Evolutionary conservation across 2,888 invertebrate species (phyloP), one percentile per base, ranked within the genome.

Genomic region (Abscondita cerata): DNA sequence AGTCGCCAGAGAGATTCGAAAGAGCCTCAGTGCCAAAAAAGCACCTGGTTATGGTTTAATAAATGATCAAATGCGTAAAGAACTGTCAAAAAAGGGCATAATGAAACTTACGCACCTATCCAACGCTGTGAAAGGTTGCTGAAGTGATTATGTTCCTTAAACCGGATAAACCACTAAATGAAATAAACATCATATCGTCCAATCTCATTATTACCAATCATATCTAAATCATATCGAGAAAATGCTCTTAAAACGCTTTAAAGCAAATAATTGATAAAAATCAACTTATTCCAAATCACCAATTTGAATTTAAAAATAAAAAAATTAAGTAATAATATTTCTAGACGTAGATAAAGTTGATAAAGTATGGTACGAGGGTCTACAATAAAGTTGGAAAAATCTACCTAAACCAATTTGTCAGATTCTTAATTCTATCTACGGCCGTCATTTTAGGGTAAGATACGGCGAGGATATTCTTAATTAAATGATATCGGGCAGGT

Each of bases 101-200:
- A n/a, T n/a, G n/a, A n/a, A n/a, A n/a, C n/a, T n/a, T n/a, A n/a
- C n/a, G n/a, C 3, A 53, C 71, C 18, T 64, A 72, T 3, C 72
- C 72, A 0, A 18, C 40, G 9, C 54, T 68, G 40, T 75, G 73
- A 68, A 74, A 75, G 62, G 12, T 44, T 33, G 57, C 41, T 2
- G 51, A 58, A 50, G 41, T n/a, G n/a, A n/a, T n/a, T n/a, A n/a
- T n/a, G n/a, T n/a, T n/a, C n/a, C n/a, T n/a, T n/a, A n/a, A n/a
- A 59, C 65, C 67, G 18, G 66, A 64, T 1, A 73, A 70, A 64
- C 56, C 53, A 44, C 55, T 61, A 6, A 59, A 64, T 12, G 65
- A 69, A 38, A 51, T 58, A 50, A 64, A 68, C 70, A 1, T 72
- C 73, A 33, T n/a, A n/a, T n/a, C n/a, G n/a, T n/a, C n/a, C n/a